These are phyloP conservation scores for Neosalanx taihuensis DNA, from an alignment of 2,797 vertebrate species.

Conservation along the genomic window DNA sequence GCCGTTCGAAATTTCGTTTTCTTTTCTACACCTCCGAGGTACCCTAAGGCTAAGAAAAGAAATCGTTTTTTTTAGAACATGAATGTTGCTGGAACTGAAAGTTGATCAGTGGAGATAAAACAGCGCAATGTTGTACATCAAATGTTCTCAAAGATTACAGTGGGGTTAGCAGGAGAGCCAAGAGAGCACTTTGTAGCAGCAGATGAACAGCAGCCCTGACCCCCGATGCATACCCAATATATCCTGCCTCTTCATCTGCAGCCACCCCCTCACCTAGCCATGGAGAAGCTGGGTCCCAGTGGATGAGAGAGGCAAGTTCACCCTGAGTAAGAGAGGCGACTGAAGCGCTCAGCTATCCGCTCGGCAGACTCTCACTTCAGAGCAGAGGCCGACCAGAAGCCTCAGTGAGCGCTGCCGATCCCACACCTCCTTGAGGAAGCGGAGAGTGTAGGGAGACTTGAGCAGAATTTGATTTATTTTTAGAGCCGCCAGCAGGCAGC, in stretches of 20 bases:
- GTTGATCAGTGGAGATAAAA: constrained; percentile 1
- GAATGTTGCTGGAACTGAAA: background rate
- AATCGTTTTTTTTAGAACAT: background rate
- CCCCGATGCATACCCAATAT: constrained; percentile 6
- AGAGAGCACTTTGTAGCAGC: constrained; percentile 16
- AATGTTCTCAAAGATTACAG: constrained; percentile 5
- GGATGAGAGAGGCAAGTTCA: background rate
- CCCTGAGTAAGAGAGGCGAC: background rate
- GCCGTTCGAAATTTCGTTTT: no score
- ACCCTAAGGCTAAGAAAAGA: constrained; percentile 15
- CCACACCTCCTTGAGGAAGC: constrained; percentile 3
- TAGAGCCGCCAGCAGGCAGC: constrained; percentile 65
- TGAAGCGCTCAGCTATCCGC: background rate
- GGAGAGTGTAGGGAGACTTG: background rate
- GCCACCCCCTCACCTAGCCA: background rate
- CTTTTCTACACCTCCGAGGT: no score
- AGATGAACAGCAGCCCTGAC: constrained; percentile 13
- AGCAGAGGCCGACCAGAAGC: background rate
- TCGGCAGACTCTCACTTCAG: background rate
- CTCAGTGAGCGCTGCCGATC: background rate
- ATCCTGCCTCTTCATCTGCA: constrained; percentile 11
- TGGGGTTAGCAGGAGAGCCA: constrained; percentile 19
- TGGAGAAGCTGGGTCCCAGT: background rate
- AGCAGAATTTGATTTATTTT: constrained; percentile 48
- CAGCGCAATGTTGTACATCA: constrained; percentile 22